Conservation (phyloP, 2,888 invertebrate species). For the Linnaemya tessellans region DNA sequence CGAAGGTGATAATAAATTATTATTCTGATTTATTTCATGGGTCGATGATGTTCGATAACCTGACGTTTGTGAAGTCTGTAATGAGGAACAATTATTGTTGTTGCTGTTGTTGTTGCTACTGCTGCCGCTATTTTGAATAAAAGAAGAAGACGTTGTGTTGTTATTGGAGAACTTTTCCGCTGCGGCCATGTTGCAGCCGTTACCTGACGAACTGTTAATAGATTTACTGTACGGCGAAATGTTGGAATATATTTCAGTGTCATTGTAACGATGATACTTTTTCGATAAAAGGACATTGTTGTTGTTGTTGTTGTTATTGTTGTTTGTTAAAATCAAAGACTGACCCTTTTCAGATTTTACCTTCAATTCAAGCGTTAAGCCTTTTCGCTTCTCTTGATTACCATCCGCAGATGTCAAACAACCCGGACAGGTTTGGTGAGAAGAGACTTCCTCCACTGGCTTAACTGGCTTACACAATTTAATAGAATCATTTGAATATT, state of each 20-base stretch:
- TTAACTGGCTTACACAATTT: constrained; percentile 21
- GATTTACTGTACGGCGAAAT: constrained; percentile 78
- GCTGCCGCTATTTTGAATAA: constrained; percentile 75
- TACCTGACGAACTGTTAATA: constrained; percentile 76
- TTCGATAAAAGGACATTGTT: constrained; percentile 73
- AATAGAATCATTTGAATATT: background rate
- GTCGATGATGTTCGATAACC: constrained; percentile 80
- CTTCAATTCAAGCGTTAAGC: constrained; percentile 87
- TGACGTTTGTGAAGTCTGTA: constrained; percentile 78
- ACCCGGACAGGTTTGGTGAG: constrained; percentile 45
- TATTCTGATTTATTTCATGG: constrained; percentile 82
- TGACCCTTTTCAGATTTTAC: constrained; percentile 83
- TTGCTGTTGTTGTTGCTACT: constrained; percentile 77
- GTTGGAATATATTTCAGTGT: constrained; percentile 80
- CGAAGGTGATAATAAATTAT: constrained; percentile 80
- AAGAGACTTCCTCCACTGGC: background rate
- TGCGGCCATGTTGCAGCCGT: constrained; percentile 76
- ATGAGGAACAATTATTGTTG: constrained; percentile 74
- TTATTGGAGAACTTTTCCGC: constrained; percentile 76
- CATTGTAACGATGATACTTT: constrained; percentile 76
- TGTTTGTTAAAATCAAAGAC: constrained; percentile 40
- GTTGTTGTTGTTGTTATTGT: constrained; percentile 45
- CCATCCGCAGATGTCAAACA: constrained; percentile 64
- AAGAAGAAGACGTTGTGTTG: constrained; percentile 67
- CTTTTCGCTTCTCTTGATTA: constrained; percentile 83